Conservation (phyloP, 2,113 vertebrate species). For the Rhinolophus sinicus region DNA sequence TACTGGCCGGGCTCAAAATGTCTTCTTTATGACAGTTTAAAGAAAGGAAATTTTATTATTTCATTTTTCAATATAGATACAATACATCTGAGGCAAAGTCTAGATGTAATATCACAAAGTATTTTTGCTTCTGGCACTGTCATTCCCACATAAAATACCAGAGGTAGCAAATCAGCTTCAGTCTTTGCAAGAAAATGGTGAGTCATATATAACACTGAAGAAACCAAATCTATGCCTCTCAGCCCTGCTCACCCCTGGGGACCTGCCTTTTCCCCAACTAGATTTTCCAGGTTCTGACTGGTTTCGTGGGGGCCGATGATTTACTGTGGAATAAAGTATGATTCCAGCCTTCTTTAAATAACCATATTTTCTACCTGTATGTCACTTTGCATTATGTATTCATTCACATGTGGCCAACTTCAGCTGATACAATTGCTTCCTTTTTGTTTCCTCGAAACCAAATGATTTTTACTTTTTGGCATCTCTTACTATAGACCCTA, state of each 20-base stretch:
- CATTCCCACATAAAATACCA: background rate
- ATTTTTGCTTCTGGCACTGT: background rate
- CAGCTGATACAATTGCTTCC: background rate
- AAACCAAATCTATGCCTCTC: background rate
- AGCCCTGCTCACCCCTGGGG: background rate
- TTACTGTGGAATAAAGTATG: background rate
- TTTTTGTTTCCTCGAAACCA: background rate
- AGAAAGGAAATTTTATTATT: background rate
- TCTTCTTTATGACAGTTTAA: background rate
- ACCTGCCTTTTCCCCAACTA: background rate
- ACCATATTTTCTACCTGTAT: background rate
- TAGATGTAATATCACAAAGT: background rate
- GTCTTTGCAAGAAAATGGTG: background rate
- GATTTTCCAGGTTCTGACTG: background rate
- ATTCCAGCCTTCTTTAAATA: background rate
- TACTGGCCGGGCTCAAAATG: background rate
- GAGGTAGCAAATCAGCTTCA: background rate
- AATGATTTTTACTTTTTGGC: background rate
- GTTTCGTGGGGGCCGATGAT: background rate
- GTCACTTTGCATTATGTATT: rapidly evolving
- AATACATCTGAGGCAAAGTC: background rate
- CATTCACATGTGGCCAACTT: background rate
- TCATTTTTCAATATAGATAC: background rate
- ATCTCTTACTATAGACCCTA: background rate
- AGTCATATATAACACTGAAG: background rate